phyloP scores from a whole-genome alignment of 1,140 invertebrate genomes.

The Chionoecetes opilio region DNA sequence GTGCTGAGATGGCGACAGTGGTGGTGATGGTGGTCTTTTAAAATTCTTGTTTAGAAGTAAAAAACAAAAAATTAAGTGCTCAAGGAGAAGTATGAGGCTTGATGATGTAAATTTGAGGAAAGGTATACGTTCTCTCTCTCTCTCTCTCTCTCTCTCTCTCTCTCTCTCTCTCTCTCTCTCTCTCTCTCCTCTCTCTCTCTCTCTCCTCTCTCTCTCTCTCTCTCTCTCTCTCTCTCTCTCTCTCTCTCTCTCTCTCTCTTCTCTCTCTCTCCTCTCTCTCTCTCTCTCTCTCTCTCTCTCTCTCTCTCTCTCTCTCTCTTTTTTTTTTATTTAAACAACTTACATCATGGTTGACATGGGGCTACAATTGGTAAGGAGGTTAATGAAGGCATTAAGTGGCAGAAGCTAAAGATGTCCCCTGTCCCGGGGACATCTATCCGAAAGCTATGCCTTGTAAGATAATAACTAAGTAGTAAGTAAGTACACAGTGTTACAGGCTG shows the following conservation, averaged over 20 bases:
- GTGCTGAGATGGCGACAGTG: background rate
- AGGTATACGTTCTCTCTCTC: background rate
- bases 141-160: constrained; percentile 49
- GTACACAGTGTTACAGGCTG: too few relatives aligned
- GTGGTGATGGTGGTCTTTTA: background rate
- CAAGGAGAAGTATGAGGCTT: background rate
- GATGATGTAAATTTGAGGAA: background rate
- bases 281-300: background rate
- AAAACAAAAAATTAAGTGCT: background rate
- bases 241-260: background rate
- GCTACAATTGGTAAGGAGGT: too few relatives aligned
- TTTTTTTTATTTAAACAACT: too few relatives aligned
- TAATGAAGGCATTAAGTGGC: too few relatives aligned
- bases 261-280: background rate
- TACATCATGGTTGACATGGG: too few relatives aligned
- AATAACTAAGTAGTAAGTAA: too few relatives aligned
- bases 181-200: background rate
- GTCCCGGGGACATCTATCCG: too few relatives aligned
- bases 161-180: constrained; percentile 40
- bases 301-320: background rate
- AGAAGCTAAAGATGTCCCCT: too few relatives aligned
- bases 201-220: background rate
- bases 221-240: constrained; percentile 19
- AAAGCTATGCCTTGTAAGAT: too few relatives aligned
- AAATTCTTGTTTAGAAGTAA: background rate